Evolutionary conservation across 2,797 vertebrate species (phyloP).

Genomic region (Geotrypetes seraphini): DNA sequence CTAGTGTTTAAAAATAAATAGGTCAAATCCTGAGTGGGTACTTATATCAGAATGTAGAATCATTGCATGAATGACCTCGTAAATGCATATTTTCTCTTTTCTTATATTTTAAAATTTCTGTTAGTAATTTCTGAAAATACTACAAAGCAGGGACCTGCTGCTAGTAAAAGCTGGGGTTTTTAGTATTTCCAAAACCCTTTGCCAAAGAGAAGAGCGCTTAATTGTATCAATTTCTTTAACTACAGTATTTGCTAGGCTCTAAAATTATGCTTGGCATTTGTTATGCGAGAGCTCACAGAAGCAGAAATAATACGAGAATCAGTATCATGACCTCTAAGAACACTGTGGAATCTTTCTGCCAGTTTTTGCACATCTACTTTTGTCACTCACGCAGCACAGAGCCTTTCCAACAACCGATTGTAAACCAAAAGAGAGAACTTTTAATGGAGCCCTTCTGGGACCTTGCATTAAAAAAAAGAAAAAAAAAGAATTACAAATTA

Average conservation of each 20-base stretch:
- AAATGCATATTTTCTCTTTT: too few relatives aligned
- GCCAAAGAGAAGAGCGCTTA: too few relatives aligned
- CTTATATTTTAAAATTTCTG: too few relatives aligned
- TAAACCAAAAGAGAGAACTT: constrained; percentile 38
- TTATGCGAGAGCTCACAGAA: constrained; percentile 44
- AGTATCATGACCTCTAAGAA: constrained; percentile 31
- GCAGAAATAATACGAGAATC: constrained; percentile 56
- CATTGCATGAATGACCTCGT: too few relatives aligned
- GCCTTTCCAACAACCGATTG: constrained; percentile 51
- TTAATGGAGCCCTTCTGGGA: constrained; percentile 53
- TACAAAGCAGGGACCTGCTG: too few relatives aligned
- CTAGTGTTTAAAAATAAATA: constrained; percentile 11
- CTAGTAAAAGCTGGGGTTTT: too few relatives aligned
- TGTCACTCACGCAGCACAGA: constrained; percentile 37
- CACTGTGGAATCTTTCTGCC: constrained; percentile 45
- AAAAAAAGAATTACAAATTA: constrained; percentile 55
- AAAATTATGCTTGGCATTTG: constrained; percentile 31
- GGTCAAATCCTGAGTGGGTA: too few relatives aligned
- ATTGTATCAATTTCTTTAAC: too few relatives aligned
- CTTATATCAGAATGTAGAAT: too few relatives aligned
- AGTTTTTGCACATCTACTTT: constrained; percentile 48
- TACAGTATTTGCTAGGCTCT: too few relatives aligned
- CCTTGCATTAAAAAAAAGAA: constrained; percentile 50
- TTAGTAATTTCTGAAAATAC: too few relatives aligned
- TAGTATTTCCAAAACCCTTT: too few relatives aligned